A percentile compares a stretch with the other conserved stretches of the same genome.
These are phyloP conservation scores for Elegia similella DNA, from an alignment of 2,888 invertebrate genomes.

Conservation along the genomic window DNA sequence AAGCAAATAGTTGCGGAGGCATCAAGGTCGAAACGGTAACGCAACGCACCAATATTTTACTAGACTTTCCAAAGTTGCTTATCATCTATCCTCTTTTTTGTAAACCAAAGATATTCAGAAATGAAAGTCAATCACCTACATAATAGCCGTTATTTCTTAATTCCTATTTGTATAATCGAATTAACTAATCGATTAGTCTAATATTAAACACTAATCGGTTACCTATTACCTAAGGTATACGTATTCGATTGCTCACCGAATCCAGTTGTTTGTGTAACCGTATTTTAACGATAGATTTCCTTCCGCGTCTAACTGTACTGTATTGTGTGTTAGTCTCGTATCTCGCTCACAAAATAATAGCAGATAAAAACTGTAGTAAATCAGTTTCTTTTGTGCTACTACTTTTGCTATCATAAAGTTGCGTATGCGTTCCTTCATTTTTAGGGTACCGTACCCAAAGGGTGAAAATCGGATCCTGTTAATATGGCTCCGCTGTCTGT, in stretches of 20 bases:
- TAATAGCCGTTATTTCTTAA: not conserved
- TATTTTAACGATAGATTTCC: slow-evolving; percentile 43
- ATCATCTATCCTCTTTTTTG: slow-evolving; percentile 18
- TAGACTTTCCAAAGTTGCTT: slow-evolving; percentile 37
- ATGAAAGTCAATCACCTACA: not conserved
- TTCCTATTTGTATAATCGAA: not conserved
- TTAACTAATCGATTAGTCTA: slow-evolving; percentile 1
- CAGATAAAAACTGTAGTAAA: not conserved
- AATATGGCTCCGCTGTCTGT: no score
- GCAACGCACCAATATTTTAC: slow-evolving; percentile 41
- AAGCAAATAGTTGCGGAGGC: slow-evolving; percentile 49
- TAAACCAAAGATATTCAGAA: not conserved
- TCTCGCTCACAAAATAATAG: slow-evolving; percentile 1
- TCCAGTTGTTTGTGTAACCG: slow-evolving; percentile 42
- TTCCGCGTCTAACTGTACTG: slow-evolving; percentile 32
- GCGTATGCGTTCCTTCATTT: not conserved
- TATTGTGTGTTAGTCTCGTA: slow-evolving; percentile 3
- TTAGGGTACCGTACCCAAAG: no score
- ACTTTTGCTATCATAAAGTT: not conserved
- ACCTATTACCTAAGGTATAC: slow-evolving; percentile 24
- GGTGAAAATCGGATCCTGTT: no score
- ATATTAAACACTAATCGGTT: slow-evolving; percentile 14
- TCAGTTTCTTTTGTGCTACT: not conserved
- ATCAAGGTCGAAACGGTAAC: slow-evolving; percentile 48
- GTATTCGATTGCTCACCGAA: slow-evolving; percentile 33